A percentile compares a stretch with the other conserved stretches of the same genome.
These are phyloP conservation scores for Hirtodrosophila trivittata DNA, from an alignment of 2,888 invertebrate species.

Conservation along the genomic window DNA sequence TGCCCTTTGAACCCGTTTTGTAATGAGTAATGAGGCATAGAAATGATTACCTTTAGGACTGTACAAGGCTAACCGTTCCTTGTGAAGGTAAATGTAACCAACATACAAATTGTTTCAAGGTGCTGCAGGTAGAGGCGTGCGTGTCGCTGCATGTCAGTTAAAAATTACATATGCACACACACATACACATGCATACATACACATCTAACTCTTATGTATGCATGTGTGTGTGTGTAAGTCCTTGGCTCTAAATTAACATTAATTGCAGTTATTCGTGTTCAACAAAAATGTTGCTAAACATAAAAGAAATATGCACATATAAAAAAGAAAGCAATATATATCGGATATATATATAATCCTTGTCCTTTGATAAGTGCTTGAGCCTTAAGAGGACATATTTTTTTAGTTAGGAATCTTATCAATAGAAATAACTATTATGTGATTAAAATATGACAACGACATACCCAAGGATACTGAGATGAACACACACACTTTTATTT, in stretches of 20 bases:
- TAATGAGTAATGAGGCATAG: too few relatives aligned
- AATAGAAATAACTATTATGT: too few relatives aligned
- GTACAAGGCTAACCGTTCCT: neutral
- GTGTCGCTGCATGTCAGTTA: slow-evolving; percentile 17
- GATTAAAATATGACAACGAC: slow-evolving; percentile 5
- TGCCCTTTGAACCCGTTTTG: too few relatives aligned
- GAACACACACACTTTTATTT: slow-evolving; percentile 34
- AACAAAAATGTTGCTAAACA: too few relatives aligned
- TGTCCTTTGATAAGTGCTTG: too few relatives aligned
- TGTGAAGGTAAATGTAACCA: neutral
- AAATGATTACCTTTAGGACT: too few relatives aligned
- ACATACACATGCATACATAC: neutral
- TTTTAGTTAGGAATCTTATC: too few relatives aligned
- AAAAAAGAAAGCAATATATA: too few relatives aligned
- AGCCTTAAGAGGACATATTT: too few relatives aligned
- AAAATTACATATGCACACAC: neutral
- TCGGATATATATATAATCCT: too few relatives aligned
- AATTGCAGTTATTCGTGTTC: too few relatives aligned
- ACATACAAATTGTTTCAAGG: slow-evolving; percentile 42
- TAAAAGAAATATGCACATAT: too few relatives aligned
- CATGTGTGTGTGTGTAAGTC: neutral
- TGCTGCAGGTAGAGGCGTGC: slow-evolving; percentile 12
- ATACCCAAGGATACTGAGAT: slow-evolving; percentile 29
- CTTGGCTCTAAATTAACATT: neutral
- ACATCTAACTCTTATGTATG: neutral